Evolutionary conservation across 2,113 vertebrate genomes (phyloP), one percentile per base, ranked within the genome.

Genomic region (Triplophysa rosa): DNA sequence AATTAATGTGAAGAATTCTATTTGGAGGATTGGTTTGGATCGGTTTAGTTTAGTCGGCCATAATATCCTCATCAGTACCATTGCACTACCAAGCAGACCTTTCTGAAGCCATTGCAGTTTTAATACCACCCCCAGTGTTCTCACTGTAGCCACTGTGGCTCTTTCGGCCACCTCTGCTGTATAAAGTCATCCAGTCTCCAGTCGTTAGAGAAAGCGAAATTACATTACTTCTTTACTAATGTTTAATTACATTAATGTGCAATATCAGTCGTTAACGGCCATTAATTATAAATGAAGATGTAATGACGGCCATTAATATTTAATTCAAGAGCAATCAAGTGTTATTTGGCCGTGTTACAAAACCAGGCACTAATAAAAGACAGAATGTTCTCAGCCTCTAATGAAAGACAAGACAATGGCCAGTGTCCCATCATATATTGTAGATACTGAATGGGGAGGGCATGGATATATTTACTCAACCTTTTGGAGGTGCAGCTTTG

Each of bases 321-420:
- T 93, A 92, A 94, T 93, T 93, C 91, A 93, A 90, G 91, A 90
- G 90, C 91, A 92, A 93, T 94, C 92, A 93, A 93, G 90, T 92
- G 91, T 93, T 93, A 93, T 93, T 93, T 93, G 92, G 91, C 91
- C 89, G 89, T 83, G 90, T 90, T 92, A 92, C 91, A 92, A 92
- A 93, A 91, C 91, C 90, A 89, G 91, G 90, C 91, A 90, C 90
- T 89, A 91, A 92, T 92, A 93, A 91, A 90, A 87, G 80, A 62
- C 45, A 71, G 85, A 88, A 89, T 90, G 87, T 90, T 90, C 88
- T 91, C 87, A 86, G 86, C 79, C 77, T 78, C 10, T 91, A 89
- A 90, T 90, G 82, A 86, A 58, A 85, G 85, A 87, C 86, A 87
- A 86, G 82, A 82, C 80, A 85, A 67, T 69, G 80, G 73, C 68